Base-by-base conservation (phyloP, 2,113 vertebrate species). In the Odocoileus hemionus region DNA sequence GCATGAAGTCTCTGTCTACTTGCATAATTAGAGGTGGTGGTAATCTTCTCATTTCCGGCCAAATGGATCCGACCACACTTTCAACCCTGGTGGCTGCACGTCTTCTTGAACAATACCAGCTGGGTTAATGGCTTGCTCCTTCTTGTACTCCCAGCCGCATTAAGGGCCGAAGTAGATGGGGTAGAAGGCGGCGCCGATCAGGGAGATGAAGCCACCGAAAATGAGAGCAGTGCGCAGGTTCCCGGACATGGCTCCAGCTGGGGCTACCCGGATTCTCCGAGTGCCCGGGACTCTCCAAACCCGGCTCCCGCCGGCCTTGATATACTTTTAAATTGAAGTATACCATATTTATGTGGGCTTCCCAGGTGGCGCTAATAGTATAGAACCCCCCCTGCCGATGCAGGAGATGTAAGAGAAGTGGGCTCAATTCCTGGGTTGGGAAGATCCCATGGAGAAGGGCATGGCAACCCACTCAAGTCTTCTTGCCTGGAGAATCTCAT, bases 161-260 rank as follows among this genome's bases (percentile, higher is more conserved):
- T 15, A 99, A 96, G 17, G 99, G 99, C 95, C 99, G 98, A 99
- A 99, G 92, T 99, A 99, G 97, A 99, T 99, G 4, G 99, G 99
- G 92, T 99, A 99, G 95, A 99, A 99, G 3, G 99, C 99, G 19
- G 99, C 99, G 1, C 98, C 99, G 36, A 99, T 74, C 1, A 99
- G 91, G 16, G 99, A 98, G 11, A 99, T 13, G 97, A 99, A 99
- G 0, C 99, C 99, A 7, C 99, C 99, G 95, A 99, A 99, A 50
- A 99, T 89, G 5, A 99, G 39, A 0, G 94, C 76, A 19, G 98
- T 98, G 47, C 98, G 99, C 1, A 5, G 13, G 17, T 99, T 97
- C 64, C 92, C 94, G 0, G 99, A 98, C 99, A 99, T 99, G 15
- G 6, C 9, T 39, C 47, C 3, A 0, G 15, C 23, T 0, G 1